Conservation (phyloP, 1,140 invertebrate species). For the Pteromalus puparum region DNA sequence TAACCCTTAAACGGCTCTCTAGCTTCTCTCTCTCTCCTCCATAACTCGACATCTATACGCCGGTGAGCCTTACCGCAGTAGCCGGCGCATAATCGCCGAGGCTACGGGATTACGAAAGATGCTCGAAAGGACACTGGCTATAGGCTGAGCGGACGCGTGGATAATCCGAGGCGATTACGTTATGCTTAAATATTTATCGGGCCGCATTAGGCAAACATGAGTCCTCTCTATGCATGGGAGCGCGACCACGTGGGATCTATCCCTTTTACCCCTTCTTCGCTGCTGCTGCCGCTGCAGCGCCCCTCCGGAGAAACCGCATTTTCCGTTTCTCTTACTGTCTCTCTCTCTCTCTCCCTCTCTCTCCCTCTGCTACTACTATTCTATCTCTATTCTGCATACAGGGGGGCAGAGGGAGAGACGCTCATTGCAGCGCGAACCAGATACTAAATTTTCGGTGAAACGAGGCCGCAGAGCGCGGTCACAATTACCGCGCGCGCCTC, state of each 20-base stretch:
- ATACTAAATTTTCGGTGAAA: conserved; percentile 68
- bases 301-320: conserved; percentile 37
- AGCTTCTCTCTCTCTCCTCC: not conserved
- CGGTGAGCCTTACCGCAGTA: not conserved
- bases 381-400: not conserved
- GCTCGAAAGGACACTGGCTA: conserved; percentile 60
- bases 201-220: conserved; percentile 74
- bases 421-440: conserved; percentile 61
- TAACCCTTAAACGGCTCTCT: conserved; percentile 15
- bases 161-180: conserved; percentile 72
- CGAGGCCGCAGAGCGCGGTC: conserved; percentile 67
- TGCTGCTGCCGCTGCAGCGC: conserved; percentile 46
- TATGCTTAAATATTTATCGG: conserved; percentile 74
- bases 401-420: conserved; percentile 29
- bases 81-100: conserved; percentile 58
- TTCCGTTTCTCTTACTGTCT: conserved; percentile 45
- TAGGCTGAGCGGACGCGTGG: conserved; percentile 54
- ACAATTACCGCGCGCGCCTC: conserved; percentile 65
- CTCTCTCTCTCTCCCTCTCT: conserved; percentile 20
- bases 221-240: conserved; percentile 73
- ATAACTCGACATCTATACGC: conserved; percentile 45
- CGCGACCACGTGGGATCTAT: conserved; percentile 67
- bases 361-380: conserved; percentile 15
- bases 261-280: conserved; percentile 58
- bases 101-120: conserved; percentile 70